These are phyloP conservation scores for Camptogramma bilineatum DNA, from an alignment of 2,888 invertebrate species.

Conservation along the genomic window DNA sequence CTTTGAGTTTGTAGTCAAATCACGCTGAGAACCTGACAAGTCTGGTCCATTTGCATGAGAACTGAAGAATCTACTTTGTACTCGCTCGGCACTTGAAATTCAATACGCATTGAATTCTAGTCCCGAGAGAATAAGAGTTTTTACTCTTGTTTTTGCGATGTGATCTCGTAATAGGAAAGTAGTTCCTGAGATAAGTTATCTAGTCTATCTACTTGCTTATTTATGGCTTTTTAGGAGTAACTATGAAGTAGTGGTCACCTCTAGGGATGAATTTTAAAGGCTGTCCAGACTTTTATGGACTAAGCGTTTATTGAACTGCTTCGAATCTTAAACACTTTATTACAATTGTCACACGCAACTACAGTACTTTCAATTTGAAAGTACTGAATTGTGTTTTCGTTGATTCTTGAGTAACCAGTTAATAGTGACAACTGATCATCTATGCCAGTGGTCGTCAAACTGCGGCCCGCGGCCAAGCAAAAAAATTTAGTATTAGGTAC, in stretches of 20 bases:
- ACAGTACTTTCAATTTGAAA: too few species aligned
- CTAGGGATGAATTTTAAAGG: background rate
- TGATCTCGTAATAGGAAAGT: slow-evolving; percentile 9
- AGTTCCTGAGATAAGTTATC: slow-evolving; percentile 8
- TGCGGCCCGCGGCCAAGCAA: too few species aligned
- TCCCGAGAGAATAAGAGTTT: slow-evolving; percentile 7
- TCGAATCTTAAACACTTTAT: too few species aligned
- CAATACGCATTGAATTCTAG: slow-evolving; percentile 23
- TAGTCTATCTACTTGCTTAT: slow-evolving; percentile 3
- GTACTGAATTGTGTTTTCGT: too few species aligned
- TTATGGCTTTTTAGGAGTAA: slow-evolving; percentile 1
- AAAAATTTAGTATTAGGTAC: too few species aligned
- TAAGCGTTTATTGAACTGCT: background rate
- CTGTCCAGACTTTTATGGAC: background rate
- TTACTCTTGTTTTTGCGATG: slow-evolving; percentile 18
- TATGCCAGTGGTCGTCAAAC: too few species aligned
- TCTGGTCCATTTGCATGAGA: slow-evolving; percentile 16
- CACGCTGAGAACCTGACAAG: slow-evolving; percentile 7
- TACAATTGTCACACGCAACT: too few species aligned
- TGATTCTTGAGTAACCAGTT: too few species aligned
- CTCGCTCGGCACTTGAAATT: slow-evolving; percentile 18
- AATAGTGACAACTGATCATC: too few species aligned
- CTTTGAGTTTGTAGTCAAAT: slow-evolving; percentile 11
- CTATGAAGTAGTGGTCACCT: background rate
- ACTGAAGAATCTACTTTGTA: slow-evolving; percentile 15